Percentiles rank a stretch among this genome's conserved stretches.
Conservation (phyloP, 1,140 invertebrate species). For the Pseudomyrmex sp. region DNA sequence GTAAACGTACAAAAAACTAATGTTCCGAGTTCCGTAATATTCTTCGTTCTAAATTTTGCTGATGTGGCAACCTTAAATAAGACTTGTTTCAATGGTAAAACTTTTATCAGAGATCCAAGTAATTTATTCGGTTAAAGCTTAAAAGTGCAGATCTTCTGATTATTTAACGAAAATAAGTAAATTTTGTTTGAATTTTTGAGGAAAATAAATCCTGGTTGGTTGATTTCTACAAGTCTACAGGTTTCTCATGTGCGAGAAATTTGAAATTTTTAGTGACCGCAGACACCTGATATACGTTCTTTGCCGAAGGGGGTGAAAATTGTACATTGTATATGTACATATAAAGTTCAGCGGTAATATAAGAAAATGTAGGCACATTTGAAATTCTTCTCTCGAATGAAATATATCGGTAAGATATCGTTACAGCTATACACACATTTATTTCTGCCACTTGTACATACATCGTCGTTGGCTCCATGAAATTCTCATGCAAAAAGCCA, state of each 20-base stretch:
- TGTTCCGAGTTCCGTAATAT: neutral
- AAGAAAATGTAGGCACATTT: too few relatives aligned
- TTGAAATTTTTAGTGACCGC: conserved; percentile 22
- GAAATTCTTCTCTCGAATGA: too few relatives aligned
- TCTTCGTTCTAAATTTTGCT: neutral
- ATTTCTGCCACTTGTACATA: too few relatives aligned
- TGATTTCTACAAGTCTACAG: neutral
- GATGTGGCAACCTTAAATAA: neutral
- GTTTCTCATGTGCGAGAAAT: conserved; percentile 1
- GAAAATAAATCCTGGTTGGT: neutral
- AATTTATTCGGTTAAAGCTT: neutral
- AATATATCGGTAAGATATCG: too few relatives aligned
- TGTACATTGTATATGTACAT: too few relatives aligned
- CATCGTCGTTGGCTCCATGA: neutral
- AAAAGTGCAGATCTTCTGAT: too few relatives aligned
- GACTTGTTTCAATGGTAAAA: neutral
- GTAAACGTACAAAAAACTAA: too few relatives aligned
- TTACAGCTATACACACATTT: too few relatives aligned
- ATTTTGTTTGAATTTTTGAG: neutral
- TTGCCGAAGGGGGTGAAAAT: neutral
- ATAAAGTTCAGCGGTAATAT: too few relatives aligned
- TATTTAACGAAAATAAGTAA: too few relatives aligned
- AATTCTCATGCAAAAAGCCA: conserved; percentile 17
- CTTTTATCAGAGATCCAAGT: neutral
- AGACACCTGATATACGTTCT: neutral